A percentile compares a stretch with the other conserved stretches of the same genome.
Conservation (phyloP, 2,113 vertebrate species). For the Tachycineta bicolor region DNA sequence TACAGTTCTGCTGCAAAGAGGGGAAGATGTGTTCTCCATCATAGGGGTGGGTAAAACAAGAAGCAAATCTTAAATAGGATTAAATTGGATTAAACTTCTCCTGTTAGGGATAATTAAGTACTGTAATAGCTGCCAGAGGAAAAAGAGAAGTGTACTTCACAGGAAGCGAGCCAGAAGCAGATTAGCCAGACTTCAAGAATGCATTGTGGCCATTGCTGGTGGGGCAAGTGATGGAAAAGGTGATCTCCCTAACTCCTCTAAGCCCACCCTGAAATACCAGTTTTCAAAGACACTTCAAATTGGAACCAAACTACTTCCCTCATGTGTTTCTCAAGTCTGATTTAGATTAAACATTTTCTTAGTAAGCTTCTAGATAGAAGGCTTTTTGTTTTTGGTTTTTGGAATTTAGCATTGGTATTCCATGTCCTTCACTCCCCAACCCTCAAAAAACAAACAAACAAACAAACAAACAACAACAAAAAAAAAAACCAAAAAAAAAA, state of each 20-base stretch:
- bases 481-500: neutral
- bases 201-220: neutral
- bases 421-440: fast-evolving
- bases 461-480: neutral
- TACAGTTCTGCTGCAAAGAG: neutral
- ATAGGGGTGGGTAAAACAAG: neutral
- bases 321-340: neutral
- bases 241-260: neutral
- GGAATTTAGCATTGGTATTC: neutral
- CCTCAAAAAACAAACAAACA: neutral
- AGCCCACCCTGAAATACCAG: neutral
- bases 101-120: neutral
- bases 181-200: neutral
- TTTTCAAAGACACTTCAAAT: neutral
- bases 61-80: neutral
- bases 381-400: neutral
- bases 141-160: neutral
- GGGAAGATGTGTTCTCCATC: neutral
- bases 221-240: neutral
- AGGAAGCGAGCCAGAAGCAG: neutral
- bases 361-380: neutral
- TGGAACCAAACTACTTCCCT: neutral
- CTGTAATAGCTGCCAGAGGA: neutral
- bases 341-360: neutral
- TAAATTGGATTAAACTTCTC: neutral